Base-by-base conservation (phyloP, 1,140 invertebrate genomes). In the Drosophila rhopaloa region DNA sequence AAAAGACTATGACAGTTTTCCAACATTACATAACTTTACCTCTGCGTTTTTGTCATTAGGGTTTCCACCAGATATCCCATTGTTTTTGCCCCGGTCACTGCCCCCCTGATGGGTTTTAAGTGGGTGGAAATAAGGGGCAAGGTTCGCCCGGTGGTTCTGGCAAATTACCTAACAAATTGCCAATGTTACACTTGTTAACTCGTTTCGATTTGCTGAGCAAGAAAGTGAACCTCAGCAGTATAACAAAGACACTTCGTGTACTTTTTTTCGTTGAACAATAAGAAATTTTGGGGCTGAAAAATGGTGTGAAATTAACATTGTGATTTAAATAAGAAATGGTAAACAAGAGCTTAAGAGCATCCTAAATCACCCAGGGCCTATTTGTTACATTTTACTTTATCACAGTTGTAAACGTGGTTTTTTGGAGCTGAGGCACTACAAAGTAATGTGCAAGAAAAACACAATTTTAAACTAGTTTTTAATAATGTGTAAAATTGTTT, bases 181-280 rank as follows among this genome's bases (percentile, higher is more conserved):
- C 84, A 86, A 86, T 89, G 80, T 83, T 83, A 83, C 84, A 86
- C 84, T 86, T 83, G 82, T 75, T 86, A 82, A 61, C 68, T 72
- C 70, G 68, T 86, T 82, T 78, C 74, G 82, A 85, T 82, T 63
- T 82, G 75, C 65, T 88, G 68, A 55, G 72, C 79, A 54, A 59
- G 74, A 81, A 85, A 75, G 48, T 58, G 65, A 78, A 44, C 14
- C 11, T 32, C 16, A 32, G 16, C 47, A 35, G 46, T 56, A 24
- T 70, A 72, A 57, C 72, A 55, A 58, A 56, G 66, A 58, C 44
- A 8, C 32, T 72, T 67, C 47, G 61, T 43, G 40, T 44, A 27
- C 55, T 37, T 16, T 53, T 53, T n/a, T n/a, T 4, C 37, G n/a
- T 5, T 27, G 9, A 41, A 72, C 68, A 71, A 71, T 50, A 54